Evolutionary conservation across 30 jellyfish, hydroid and myxozoan genomes (phyloP), one percentile per base, ranked within the genome.

Genomic region (Pseudorhiza aurosa): DNA sequence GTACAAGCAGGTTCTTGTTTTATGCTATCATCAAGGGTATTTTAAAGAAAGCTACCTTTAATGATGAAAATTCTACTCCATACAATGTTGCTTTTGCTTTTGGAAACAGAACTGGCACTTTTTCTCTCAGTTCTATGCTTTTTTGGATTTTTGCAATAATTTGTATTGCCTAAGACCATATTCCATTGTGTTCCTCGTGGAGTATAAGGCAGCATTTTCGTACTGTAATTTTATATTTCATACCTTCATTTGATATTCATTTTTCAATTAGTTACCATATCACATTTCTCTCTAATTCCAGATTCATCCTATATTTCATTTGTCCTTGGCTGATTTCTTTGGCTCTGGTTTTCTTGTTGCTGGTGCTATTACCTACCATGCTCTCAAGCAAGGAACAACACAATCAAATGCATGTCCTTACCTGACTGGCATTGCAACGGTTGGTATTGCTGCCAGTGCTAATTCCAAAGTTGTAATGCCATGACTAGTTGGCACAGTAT

Each of bases 261-360:
- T 6, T 8, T 0, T 56, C 0, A 12, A 56, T 39, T n/a, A n/a
- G n/a, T 8, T 7, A 2, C 28, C 28, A 56, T n/a, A n/a, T n/a
- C n/a, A n/a, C n/a, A n/a, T n/a, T 32, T 29, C 33, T 4, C n/a
- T 49, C 11, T 14, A 18, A 46, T 69, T 87, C 33, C 42, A 87
- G 96, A 85, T 87, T 17, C 91, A 65, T 57, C 96, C 96, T 6
- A 51, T 87, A 1, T 87, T 87, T 50, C 96, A 87, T 71, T 62
- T 87, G 4, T 76, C 87, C 17, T 28, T 87, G 56, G 96, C 96
- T 15, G 96, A 87, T 40, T 60, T 87, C 32, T 71, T 87, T 43
- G 96, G 88, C 22, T 75, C 89, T 0, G 24, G 55, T 9, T 27
- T 76, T 5, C 79, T 87, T 8, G 22, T 87, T 1, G 87, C 81